Conservation (phyloP, 2,797 vertebrate genomes). For the Acanthurus lineatus region DNA sequence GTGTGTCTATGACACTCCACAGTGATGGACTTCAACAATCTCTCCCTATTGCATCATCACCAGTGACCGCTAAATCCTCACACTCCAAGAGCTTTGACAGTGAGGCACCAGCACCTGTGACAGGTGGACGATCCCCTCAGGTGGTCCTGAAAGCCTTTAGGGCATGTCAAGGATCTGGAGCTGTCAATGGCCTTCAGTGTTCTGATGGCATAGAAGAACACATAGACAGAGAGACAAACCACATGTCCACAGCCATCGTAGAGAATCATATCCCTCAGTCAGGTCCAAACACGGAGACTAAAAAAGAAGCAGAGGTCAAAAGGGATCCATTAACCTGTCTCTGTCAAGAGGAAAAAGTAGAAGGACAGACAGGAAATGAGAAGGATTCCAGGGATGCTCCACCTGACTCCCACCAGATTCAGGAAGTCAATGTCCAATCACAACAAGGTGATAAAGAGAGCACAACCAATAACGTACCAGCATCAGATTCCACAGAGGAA, state of each 20-base stretch:
- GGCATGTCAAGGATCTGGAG: constrained; percentile 66
- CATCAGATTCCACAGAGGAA: constrained; percentile 81
- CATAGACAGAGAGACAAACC: constrained; percentile 53
- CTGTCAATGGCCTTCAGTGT: constrained; percentile 72
- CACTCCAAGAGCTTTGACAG: constrained; percentile 56
- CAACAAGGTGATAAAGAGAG: constrained; percentile 78
- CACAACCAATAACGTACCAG: constrained; percentile 70
- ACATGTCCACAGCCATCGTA: constrained; percentile 66
- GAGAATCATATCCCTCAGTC: constrained; percentile 71
- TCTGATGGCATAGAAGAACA: constrained; percentile 62
- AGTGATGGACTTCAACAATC: constrained; percentile 63
- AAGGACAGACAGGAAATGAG: constrained; percentile 79
- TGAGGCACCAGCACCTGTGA: constrained; percentile 33
- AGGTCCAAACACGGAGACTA: constrained; percentile 50
- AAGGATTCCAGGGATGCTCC: constrained; percentile 81
- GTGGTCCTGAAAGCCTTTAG: constrained; percentile 80
- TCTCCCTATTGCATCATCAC: constrained; percentile 53
- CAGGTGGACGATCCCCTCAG: constrained; percentile 68
- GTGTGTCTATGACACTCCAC: constrained; percentile 75
- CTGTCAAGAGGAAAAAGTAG: constrained; percentile 69
- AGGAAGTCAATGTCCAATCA: constrained; percentile 74
- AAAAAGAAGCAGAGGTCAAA: constrained; percentile 58
- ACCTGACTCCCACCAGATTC: constrained; percentile 67
- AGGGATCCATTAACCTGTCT: constrained; percentile 57
- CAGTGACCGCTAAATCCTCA: constrained; percentile 59